Conservation (phyloP, 1,140 invertebrate genomes). For the Bombus vancouverensis region DNA sequence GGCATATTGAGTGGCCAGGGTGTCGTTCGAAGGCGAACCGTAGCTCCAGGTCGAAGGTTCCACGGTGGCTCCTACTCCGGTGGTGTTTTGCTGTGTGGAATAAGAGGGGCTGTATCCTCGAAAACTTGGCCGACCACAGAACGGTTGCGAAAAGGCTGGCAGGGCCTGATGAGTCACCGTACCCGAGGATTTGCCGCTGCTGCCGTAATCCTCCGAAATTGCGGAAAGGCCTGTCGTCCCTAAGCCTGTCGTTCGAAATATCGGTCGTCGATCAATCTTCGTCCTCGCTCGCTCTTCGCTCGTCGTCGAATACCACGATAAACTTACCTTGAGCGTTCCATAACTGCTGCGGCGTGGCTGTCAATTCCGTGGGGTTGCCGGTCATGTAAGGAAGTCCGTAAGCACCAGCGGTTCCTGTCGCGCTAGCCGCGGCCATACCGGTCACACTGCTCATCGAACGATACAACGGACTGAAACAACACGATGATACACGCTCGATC, state of each 20-base stretch:
- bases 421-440: conserved; percentile 59
- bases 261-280: background rate
- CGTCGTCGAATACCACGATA: fast-evolving
- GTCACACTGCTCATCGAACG: conserved; percentile 70
- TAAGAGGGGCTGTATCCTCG: conserved; percentile 75
- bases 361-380: conserved; percentile 70
- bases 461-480: conserved; percentile 75
- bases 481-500: background rate
- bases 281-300: fast-evolving
- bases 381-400: conserved; percentile 73
- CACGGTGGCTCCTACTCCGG: background rate
- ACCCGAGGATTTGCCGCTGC: conserved; percentile 66
- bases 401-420: conserved; percentile 45
- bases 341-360: conserved; percentile 69
- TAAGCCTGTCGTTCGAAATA: conserved; percentile 37
- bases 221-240: conserved; percentile 45
- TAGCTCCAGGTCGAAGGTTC: conserved; percentile 71
- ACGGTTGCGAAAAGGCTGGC: conserved; percentile 77
- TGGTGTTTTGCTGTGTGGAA: conserved; percentile 63
- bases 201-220: conserved; percentile 74
- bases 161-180: conserved; percentile 72
- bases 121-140: conserved; percentile 63
- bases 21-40: conserved; percentile 53
- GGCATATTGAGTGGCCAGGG: conserved; percentile 62
- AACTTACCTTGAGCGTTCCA: conserved; percentile 73